Evolutionary conservation across 2,888 invertebrate genomes (phyloP).

Genomic region (Dicyrtoma fusca): DNA sequence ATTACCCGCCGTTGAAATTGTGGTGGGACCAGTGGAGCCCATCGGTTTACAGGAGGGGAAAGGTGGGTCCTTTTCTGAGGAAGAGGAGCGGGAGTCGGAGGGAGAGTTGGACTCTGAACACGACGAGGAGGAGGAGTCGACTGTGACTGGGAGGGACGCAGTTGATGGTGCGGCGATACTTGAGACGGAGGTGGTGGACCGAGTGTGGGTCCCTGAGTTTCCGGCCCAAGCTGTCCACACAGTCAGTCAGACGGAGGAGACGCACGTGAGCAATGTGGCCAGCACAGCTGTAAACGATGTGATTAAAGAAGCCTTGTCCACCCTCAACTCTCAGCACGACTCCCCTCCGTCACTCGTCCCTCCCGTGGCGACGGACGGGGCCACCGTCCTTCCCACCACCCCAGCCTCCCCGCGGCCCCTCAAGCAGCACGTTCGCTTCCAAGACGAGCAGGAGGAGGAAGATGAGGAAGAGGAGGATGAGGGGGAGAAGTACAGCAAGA

Average conservation of each 20-base stretch:
- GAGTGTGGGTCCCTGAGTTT: background rate
- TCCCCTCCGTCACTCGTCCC: background rate
- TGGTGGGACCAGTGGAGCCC: too few species aligned
- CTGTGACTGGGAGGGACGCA: background rate
- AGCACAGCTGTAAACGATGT: slow-evolving; percentile 48
- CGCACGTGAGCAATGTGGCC: slow-evolving; percentile 14
- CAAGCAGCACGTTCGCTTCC: slow-evolving; percentile 28
- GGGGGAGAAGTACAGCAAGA: slow-evolving; percentile 40
- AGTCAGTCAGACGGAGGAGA: background rate
- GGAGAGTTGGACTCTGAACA: background rate
- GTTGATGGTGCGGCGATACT: background rate
- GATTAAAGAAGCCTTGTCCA: slow-evolving; percentile 50
- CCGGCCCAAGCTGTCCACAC: background rate
- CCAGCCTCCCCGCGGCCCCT: slow-evolving; percentile 13
- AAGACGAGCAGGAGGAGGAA: slow-evolving; percentile 12
- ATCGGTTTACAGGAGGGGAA: background rate
- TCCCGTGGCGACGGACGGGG: background rate
- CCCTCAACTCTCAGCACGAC: slow-evolving; percentile 46
- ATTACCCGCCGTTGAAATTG: background rate
- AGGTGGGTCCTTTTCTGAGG: slow-evolving; percentile 1
- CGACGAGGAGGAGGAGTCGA: slow-evolving; percentile 13
- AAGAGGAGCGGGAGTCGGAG: slow-evolving; percentile 2
- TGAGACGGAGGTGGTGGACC: background rate
- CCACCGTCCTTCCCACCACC: background rate
- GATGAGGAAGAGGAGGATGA: slow-evolving; percentile 31